These are phyloP conservation scores for Drosophila persimilis DNA, from an alignment of 1,140 invertebrate species.

Conservation along the genomic window DNA sequence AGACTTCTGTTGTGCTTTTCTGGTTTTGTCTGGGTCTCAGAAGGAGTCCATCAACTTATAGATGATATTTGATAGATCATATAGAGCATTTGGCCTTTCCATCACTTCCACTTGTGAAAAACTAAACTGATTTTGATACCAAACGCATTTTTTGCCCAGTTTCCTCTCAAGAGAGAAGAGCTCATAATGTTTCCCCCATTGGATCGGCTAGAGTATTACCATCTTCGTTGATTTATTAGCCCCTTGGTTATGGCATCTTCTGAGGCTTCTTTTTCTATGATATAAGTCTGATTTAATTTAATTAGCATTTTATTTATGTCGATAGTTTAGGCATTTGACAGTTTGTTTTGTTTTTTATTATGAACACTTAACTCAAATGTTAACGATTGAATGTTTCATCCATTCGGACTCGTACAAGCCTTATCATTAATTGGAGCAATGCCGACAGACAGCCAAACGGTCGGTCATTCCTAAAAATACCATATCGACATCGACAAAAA, in stretches of 20 bases:
- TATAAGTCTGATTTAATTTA: conserved; percentile 46
- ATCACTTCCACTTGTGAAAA: too few species aligned
- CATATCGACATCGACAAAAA: background rate
- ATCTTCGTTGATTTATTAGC: conserved; percentile 13
- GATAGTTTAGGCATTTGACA: conserved; percentile 43
- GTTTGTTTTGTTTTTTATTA: conserved; percentile 23
- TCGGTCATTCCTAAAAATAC: conserved; percentile 51
- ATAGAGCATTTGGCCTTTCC: too few species aligned
- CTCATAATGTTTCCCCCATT: too few species aligned
- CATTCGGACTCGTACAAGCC: conserved; percentile 10
- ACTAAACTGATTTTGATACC: background rate
- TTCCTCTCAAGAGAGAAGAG: too few species aligned
- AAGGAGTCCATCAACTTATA: background rate
- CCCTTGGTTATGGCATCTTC: background rate
- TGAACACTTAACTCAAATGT: conserved; percentile 23
- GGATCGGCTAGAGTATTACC: conserved; percentile 20
- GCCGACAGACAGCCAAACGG: conserved; percentile 1
- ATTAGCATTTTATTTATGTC: conserved; percentile 62
- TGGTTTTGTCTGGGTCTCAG: background rate
- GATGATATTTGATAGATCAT: background rate
- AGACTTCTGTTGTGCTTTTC: conserved; percentile 22
- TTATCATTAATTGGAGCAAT: conserved; percentile 39
- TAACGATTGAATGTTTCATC: conserved; percentile 20
- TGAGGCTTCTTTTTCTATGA: background rate
- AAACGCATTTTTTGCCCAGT: background rate